Conservation (phyloP, 2,888 invertebrate species). For the Drosophila colorata region DNA sequence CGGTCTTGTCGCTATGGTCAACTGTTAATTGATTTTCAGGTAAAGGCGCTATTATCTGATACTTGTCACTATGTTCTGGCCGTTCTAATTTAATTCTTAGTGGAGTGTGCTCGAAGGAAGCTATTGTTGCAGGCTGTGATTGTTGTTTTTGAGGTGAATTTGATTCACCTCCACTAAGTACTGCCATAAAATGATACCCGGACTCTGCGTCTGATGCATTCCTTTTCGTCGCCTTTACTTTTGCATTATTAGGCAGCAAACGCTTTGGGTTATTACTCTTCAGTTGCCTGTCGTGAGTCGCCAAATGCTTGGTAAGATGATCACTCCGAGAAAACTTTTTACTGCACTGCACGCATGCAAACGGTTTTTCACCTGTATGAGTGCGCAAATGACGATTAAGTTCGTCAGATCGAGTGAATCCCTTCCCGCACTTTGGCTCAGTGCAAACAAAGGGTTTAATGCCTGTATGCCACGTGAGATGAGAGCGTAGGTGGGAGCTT, state of each 20-base stretch:
- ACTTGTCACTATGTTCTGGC: conserved; percentile 69
- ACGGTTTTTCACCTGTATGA: conserved; percentile 83
- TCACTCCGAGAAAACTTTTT: conserved; percentile 84
- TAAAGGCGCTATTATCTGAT: conserved; percentile 59
- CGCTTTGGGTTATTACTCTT: conserved; percentile 57
- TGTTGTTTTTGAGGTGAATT: conserved; percentile 43
- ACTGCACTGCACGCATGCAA: conserved; percentile 81
- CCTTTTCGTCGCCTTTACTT: conserved; percentile 51
- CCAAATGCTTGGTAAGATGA: conserved; percentile 83
- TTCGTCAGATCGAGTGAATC: conserved; percentile 83
- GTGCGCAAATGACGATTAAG: conserved; percentile 82
- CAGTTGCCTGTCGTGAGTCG: conserved; percentile 79
- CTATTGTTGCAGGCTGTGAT: conserved; percentile 31
- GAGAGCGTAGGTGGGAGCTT: conserved; percentile 83
- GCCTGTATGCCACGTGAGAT: conserved; percentile 84
- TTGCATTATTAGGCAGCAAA: conserved; percentile 29
- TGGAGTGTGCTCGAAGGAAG: conserved; percentile 54
- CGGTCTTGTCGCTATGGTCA: conserved; percentile 58
- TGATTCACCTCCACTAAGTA: conserved; percentile 47
- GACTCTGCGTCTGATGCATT: conserved; percentile 47
- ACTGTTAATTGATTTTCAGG: conserved; percentile 54
- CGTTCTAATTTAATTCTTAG: conserved; percentile 76
- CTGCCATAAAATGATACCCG: conserved; percentile 77
- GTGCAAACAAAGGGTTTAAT: conserved; percentile 83
- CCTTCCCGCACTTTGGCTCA: conserved; percentile 81